These are phyloP conservation scores for Nyctereutes procyonoides DNA, from an alignment of 2,113 vertebrate species.

Conservation along the genomic window DNA sequence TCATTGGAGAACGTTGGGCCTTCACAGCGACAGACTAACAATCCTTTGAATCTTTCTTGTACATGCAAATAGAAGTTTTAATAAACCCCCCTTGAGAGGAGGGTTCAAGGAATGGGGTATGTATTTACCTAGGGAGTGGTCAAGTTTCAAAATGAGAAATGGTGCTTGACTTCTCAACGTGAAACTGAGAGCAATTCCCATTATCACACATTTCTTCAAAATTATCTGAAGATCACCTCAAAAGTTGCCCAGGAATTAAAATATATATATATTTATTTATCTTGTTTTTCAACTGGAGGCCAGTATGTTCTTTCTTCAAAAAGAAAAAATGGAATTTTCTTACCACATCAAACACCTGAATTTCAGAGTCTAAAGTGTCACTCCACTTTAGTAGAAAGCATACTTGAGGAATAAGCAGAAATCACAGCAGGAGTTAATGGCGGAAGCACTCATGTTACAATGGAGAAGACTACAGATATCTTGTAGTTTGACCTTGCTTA, in stretches of 20 bases:
- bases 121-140: neutral
- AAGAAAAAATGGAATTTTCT: slow-evolving; percentile 39
- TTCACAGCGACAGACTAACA: neutral
- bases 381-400: neutral
- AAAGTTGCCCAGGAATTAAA: neutral
- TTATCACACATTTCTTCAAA: neutral
- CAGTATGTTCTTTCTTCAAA: slow-evolving; percentile 6
- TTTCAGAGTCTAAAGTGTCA: neutral
- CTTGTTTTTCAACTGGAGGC: slow-evolving; percentile 52
- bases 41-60: neutral
- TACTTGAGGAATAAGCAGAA: neutral
- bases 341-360: neutral
- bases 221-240: slow-evolving; percentile 10
- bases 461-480: neutral
- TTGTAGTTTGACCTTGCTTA: neutral
- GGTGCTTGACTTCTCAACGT: neutral
- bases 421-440: neutral
- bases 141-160: slow-evolving; percentile 10
- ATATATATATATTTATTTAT: neutral
- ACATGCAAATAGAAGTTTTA: neutral
- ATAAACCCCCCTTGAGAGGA: neutral
- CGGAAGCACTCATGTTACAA: fast-evolving
- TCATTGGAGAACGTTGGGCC: neutral
- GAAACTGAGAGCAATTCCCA: neutral
- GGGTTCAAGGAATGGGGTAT: neutral